Conservation (phyloP, 53 echinoderm and acorn worm genomes). For the Patiria pectinifera region DNA sequence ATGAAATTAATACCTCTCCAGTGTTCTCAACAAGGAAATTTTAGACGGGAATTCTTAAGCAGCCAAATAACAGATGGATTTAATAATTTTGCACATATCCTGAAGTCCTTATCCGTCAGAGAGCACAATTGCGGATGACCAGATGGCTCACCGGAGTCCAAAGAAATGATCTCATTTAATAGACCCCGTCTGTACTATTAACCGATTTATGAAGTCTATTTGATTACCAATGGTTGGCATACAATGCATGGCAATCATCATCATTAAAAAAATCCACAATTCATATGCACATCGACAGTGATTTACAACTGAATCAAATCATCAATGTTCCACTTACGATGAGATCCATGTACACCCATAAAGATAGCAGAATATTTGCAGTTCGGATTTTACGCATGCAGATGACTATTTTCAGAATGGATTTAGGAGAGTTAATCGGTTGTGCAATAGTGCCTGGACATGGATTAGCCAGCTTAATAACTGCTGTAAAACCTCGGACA, state of each 20-base stretch:
- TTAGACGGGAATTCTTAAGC: background rate
- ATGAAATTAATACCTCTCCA: background rate
- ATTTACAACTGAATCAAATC: background rate
- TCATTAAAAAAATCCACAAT: background rate
- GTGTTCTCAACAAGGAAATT: background rate
- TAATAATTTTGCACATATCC: background rate
- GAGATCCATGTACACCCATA: background rate
- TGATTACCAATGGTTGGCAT: background rate
- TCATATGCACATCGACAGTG: background rate
- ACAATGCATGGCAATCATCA: background rate
- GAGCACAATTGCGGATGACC: background rate
- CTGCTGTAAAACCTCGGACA: no score
- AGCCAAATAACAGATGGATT: background rate
- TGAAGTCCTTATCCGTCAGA: background rate
- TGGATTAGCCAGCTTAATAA: background rate
- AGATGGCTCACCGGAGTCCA: background rate
- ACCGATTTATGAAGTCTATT: background rate
- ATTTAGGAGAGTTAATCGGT: background rate
- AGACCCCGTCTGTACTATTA: background rate
- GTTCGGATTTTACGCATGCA: conserved; percentile 4
- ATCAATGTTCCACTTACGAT: background rate
- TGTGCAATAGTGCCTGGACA: background rate
- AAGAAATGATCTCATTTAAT: background rate
- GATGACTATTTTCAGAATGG: conserved; percentile 20
- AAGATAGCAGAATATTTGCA: conserved; percentile 16